Percentiles rank a stretch among this genome's conserved stretches.
Conservation (phyloP, 2,113 vertebrate species). For the Myiopsitta monachus region DNA sequence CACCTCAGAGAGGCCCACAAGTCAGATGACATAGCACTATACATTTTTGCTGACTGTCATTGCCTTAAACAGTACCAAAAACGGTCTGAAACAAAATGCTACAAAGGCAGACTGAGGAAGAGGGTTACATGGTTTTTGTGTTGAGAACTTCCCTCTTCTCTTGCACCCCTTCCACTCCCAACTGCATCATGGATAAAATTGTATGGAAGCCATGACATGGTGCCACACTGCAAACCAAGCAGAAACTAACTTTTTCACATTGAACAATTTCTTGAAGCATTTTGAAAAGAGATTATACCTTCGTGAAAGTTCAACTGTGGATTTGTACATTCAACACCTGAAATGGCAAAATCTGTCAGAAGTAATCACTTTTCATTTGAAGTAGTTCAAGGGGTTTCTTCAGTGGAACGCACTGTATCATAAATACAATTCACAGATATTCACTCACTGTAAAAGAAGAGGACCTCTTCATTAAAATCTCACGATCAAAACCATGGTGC, state of each 20-base stretch:
- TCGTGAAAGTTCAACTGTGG: slow-evolving; percentile 6
- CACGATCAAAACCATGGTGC: slow-evolving; percentile 78
- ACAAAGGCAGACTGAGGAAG: neutral
- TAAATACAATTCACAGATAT: slow-evolving; percentile 37
- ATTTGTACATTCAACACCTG: slow-evolving; percentile 35
- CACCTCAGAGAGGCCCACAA: neutral
- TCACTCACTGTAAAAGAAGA: slow-evolving; percentile 82
- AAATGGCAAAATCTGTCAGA: slow-evolving; percentile 46
- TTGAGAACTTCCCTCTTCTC: neutral
- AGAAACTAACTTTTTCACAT: slow-evolving; percentile 14
- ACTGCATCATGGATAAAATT: neutral
- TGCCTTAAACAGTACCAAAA: neutral
- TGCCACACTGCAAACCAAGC: neutral
- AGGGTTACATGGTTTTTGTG: neutral
- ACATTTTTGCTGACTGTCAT: neutral
- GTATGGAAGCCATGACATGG: neutral
- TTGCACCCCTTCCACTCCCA: neutral
- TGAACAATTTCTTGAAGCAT: neutral
- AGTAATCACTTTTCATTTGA: slow-evolving; percentile 18
- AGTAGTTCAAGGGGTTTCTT: slow-evolving; percentile 31
- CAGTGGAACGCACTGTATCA: neutral
- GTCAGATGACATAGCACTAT: neutral
- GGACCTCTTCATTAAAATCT: slow-evolving; percentile 88
- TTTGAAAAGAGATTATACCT: neutral
- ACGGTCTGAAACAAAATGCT: neutral